Base-by-base conservation (phyloP, 2,113 vertebrate genomes). In the Sander lucioperca region DNA sequence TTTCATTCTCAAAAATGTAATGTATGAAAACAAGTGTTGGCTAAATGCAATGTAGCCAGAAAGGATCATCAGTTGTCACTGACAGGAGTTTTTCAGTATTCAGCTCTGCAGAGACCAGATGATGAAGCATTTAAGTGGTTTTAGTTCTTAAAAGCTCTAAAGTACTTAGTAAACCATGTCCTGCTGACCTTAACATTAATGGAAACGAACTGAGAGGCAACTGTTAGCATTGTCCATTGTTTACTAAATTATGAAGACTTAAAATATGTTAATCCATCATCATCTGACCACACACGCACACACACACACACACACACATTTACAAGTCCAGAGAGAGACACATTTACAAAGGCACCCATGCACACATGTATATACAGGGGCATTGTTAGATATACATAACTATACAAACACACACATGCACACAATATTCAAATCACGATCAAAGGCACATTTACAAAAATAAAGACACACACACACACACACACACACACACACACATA, bases 131-230 rank as follows among this genome's bases (percentile, higher is more conserved):
- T 77, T 33, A 71, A 66, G 65, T 88, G 59, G 7, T 78, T 86
- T 89, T 66, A 56, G 16, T 66, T 61, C 18, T 78, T 77, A 33
- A 84, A 75, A 88, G 50, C 59, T 66, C 63, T 56, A 23, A 83
- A 80, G 51, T 74, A 39, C 66, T 82, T 67, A 53, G 53, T 73
- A 78, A 74, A 72, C 51, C 23, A 1, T 30, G 50, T 81, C 82
- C 85, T 66, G 47, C 68, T 89, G 74, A 86, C 82, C 73, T 84
- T 11, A 73, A 73, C 72, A 74, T 48, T 72, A 77, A 65, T 66
- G 47, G 77, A 43, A 82, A 62, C 59, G 23, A 33, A 18, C 10
- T 27, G 0, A 66, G 0, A 27, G 25, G 3, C 16, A 79, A 14
- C 54, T 50, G 54, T 83, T 71, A 86, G 39, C 47, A 30, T 80